These are phyloP conservation scores for Apis laboriosa DNA, from an alignment of 1,140 invertebrate genomes.

Conservation along the genomic window DNA sequence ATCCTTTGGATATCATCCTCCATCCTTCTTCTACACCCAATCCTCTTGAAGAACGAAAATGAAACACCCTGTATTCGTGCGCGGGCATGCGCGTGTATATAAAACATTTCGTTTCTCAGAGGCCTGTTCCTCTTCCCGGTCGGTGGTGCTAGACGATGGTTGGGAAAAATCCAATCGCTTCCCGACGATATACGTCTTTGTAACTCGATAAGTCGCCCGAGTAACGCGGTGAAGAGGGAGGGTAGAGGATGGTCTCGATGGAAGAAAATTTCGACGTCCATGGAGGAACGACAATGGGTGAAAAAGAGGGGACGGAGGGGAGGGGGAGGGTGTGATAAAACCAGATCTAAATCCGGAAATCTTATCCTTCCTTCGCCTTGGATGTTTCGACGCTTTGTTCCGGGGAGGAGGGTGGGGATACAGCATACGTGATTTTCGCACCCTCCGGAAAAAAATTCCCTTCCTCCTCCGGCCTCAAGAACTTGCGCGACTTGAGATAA, in stretches of 20 bases:
- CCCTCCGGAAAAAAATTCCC: too few species aligned
- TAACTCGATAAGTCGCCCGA: conserved; percentile 69
- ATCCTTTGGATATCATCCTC: too few species aligned
- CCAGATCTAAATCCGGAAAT: conserved; percentile 32
- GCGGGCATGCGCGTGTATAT: not conserved
- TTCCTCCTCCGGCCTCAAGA: too few species aligned
- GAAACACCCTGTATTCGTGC: conserved; percentile 24
- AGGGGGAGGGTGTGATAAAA: conserved; percentile 13
- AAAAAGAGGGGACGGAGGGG: too few species aligned
- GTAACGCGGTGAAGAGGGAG: conserved; percentile 39
- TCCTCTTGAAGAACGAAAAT: conserved; percentile 17
- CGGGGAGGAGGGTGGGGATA: not conserved
- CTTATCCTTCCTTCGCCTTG: not conserved
- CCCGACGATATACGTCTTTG: conserved; percentile 68
- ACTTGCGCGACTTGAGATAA: too few species aligned
- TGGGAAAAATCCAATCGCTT: conserved; percentile 70
- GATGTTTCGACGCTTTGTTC: not conserved
- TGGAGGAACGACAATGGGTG: not conserved
- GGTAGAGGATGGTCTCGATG: not conserved
- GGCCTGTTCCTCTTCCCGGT: conserved; percentile 46
- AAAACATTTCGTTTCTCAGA: conserved; percentile 58
- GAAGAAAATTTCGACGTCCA: conserved; percentile 52
- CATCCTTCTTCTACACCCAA: too few species aligned
- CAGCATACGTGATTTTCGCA: too few species aligned
- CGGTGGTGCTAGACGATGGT: conserved; percentile 56